phyloP scores from a whole-genome alignment of 2,888 invertebrate genomes.

The Ametastegia equiseti region DNA sequence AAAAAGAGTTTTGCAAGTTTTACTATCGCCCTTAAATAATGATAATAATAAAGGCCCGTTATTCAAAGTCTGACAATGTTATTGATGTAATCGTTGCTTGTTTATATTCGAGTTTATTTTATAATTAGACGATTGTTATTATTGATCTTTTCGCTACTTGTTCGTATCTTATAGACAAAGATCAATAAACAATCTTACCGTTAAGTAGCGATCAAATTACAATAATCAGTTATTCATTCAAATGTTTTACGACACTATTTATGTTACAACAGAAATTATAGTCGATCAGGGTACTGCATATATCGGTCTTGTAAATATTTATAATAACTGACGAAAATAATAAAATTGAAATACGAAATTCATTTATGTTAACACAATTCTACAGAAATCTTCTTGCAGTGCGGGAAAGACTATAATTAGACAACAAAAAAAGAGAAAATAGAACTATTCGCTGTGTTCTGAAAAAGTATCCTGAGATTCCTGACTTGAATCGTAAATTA shows the following conservation, averaged over 20 bases:
- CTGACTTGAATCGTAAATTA: background rate
- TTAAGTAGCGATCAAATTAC: too few relatives aligned
- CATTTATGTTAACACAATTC: background rate
- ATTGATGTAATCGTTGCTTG: background rate
- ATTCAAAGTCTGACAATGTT: conserved; percentile 37
- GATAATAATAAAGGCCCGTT: too few relatives aligned
- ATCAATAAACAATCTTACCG: conserved; percentile 17
- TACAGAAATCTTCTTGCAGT: background rate
- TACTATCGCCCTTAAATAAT: background rate
- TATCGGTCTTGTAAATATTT: conserved; percentile 30
- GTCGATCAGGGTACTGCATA: conserved; percentile 30
- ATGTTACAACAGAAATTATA: background rate
- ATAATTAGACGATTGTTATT: background rate
- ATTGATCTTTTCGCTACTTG: conserved; percentile 17
- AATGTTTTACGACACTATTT: background rate
- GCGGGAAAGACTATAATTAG: background rate
- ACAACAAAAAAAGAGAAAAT: background rate
- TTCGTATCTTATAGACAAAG: background rate
- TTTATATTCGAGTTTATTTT: background rate
- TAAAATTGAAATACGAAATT: background rate
- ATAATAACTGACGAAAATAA: background rate
- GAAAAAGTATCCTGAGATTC: background rate
- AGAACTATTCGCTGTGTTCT: background rate
- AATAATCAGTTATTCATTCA: background rate
- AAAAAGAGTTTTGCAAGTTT: background rate